Evolutionary conservation across 2,797 vertebrate genomes (phyloP).

Genomic region (Malurus leucopterus): DNA sequence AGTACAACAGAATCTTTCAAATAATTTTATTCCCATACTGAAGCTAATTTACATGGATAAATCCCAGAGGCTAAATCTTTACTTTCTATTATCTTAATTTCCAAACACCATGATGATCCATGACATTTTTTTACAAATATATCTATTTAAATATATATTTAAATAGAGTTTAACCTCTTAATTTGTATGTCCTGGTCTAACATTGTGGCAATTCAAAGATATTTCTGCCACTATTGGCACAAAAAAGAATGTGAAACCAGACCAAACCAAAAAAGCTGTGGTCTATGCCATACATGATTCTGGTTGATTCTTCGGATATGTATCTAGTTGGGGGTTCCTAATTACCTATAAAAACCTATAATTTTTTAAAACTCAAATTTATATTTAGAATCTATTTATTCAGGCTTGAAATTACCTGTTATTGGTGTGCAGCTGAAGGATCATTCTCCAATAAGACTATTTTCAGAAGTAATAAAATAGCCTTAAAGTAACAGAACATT

Average conservation of each 20-base stretch:
- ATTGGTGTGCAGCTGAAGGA: neutral
- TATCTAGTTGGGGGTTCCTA: neutral
- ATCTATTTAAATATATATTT: slow-evolving; percentile 9
- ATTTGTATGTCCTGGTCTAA: slow-evolving; percentile 28
- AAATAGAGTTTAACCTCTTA: slow-evolving; percentile 29
- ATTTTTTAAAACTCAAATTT: neutral
- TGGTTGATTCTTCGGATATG: neutral
- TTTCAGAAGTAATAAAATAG: neutral
- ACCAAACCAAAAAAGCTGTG: neutral
- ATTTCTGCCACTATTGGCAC: neutral
- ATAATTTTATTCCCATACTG: neutral
- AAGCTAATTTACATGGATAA: neutral
- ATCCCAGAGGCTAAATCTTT: neutral
- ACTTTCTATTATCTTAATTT: slow-evolving; percentile 30
- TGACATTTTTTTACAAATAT: slow-evolving; percentile 29
- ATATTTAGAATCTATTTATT: neutral
- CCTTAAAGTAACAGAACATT: neutral
- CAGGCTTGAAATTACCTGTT: neutral
- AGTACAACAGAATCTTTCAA: neutral
- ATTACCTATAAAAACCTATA: neutral
- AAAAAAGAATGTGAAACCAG: slow-evolving; percentile 3
- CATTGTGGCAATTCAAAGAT: slow-evolving; percentile 13
- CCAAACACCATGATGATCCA: slow-evolving; percentile 19
- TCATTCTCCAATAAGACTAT: neutral
- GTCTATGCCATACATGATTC: neutral